phyloP scores from a whole-genome alignment of 1,140 invertebrate genomes.

The Pachypsylla venusta region DNA sequence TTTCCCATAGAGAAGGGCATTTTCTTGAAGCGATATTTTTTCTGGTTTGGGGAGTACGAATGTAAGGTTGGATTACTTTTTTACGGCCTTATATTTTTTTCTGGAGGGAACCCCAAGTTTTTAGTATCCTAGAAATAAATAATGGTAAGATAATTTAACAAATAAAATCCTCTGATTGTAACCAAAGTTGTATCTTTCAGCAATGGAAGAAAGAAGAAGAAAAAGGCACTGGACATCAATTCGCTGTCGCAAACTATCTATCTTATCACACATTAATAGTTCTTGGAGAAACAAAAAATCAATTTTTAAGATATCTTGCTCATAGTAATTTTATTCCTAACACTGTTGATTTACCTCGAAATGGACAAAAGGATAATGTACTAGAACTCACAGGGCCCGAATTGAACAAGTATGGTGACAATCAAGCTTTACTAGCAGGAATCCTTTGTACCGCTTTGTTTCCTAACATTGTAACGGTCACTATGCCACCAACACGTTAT shows the following conservation, averaged over 20 bases:
- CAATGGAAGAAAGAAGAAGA: background rate
- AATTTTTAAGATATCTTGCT: background rate
- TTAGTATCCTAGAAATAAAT: no score
- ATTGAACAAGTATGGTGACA: constrained; percentile 60
- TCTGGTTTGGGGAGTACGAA: no score
- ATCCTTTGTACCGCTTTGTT: constrained; percentile 71
- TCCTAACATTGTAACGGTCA: constrained; percentile 70
- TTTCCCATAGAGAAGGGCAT: no score
- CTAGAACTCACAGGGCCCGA: constrained; percentile 47
- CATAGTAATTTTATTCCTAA: background rate
- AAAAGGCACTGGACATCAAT: background rate
- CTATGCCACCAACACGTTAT: constrained; percentile 39
- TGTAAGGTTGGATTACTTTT: no score
- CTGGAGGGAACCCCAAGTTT: no score
- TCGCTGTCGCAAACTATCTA: background rate
- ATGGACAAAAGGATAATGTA: constrained; percentile 45
- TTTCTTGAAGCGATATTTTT: no score
- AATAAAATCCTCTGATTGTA: background rate
- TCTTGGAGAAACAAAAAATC: background rate
- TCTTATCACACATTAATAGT: background rate
- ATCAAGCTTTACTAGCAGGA: constrained; percentile 54
- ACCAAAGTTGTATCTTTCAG: background rate
- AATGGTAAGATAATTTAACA: no score
- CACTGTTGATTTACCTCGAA: background rate
- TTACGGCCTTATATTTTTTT: no score